Base-by-base conservation (phyloP, 2,888 invertebrate species). In the Campoletis raptor region DNA sequence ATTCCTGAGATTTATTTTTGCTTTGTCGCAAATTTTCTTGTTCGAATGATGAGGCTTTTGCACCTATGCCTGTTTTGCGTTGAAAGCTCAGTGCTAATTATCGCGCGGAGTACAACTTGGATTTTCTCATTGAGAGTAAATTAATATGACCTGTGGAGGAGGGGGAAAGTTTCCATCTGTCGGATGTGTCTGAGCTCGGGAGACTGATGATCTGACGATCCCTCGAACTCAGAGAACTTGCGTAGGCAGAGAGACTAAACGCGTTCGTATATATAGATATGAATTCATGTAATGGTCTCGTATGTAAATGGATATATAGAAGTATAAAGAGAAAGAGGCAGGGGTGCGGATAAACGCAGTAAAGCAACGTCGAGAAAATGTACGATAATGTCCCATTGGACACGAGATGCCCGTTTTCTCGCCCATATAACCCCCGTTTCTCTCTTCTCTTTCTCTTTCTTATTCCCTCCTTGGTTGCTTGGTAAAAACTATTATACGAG, bases 341-440 rank as follows among this genome's bases (percentile, higher is more conserved):
- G 30, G 24, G 69, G 69, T 70, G 70, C 61, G 80, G 61, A 78
- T 67, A 69, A 45, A 79, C n/a, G 66, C 36, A 70, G 45, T 57
- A 45, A 42, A 57, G 57, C 69, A 42, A 70, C 42, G 61, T 79
- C 54, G 79, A 54, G 79, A 80, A 76, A 80, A 85, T 82, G 82
- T 85, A 83, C 85, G 85, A 85, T 85, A 76, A 85, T 85, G 82
- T 79, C 79, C 70, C 85, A 76, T 83, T 79, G 85, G 70, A 85
- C 85, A 82, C 82, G 78, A 82, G 85, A 80, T 79, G 74, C 67
- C 79, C 79, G 82, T 85, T 85, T 80, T 82, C 85, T 83, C 74
- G 82, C 36, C 52, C 82, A 64, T 85, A 81, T 84, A 64, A 64
- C 57, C 72, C 78, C 42, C 61, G 30, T 21, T 48, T 30, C 30